Evolutionary conservation across 2,113 vertebrate species (phyloP).

Genomic region (Nasalis larvatus): DNA sequence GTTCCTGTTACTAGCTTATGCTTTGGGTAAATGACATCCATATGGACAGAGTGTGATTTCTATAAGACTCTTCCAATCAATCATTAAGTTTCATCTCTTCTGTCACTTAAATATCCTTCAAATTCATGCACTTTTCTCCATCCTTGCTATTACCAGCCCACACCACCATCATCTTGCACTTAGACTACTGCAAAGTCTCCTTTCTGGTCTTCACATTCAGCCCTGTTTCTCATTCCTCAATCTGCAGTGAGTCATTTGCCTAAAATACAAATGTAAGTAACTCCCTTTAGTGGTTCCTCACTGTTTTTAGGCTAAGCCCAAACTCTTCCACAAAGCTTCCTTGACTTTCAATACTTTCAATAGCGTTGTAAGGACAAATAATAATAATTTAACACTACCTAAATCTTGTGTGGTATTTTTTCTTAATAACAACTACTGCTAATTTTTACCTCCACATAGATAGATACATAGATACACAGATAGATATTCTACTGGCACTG

Average conservation of each 20-base stretch:
- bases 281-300: background rate
- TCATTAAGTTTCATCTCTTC: background rate
- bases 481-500: background rate
- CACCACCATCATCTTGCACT: background rate
- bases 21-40: background rate
- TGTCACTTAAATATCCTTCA: background rate
- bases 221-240: background rate
- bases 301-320: background rate
- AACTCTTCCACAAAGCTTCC: background rate
- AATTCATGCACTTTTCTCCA: background rate
- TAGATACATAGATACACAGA: background rate
- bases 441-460: background rate
- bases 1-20: background rate
- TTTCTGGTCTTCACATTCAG: background rate
- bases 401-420: background rate
- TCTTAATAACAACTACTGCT: background rate
- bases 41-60: background rate
- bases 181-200: background rate
- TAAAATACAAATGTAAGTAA: background rate
- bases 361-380: background rate
- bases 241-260: background rate
- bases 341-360: background rate
- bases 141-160: background rate
- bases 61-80: background rate
- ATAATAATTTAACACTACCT: background rate